Percentiles rank a stretch among this genome's conserved stretches.
Conservation (phyloP, 2,888 invertebrate species). For the Troides aeacus region DNA sequence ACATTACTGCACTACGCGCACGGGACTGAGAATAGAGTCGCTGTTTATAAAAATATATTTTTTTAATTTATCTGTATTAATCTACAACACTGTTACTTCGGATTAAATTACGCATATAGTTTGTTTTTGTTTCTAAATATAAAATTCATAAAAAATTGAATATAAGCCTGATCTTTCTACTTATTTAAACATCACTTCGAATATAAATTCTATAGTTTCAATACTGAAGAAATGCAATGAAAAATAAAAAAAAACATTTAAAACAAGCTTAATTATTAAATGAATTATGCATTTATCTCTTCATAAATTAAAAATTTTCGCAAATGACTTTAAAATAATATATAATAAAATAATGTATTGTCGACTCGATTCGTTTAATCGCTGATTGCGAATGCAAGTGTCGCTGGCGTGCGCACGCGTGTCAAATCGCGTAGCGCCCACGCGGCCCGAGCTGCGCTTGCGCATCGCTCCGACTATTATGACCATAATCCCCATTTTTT, state of each 20-base stretch:
- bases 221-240: too few species aligned
- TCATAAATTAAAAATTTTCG: background rate
- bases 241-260: background rate
- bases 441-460: slow-evolving; percentile 30
- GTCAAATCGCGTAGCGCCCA: slow-evolving; percentile 68
- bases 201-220: too few species aligned
- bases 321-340: background rate
- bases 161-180: too few species aligned
- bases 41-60: slow-evolving; percentile 2
- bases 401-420: slow-evolving; percentile 60
- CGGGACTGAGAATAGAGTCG: slow-evolving; percentile 50
- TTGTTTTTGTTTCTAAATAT: too few species aligned
- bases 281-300: background rate
- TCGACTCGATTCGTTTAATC: slow-evolving; percentile 37
- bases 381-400: slow-evolving; percentile 67
- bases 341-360: slow-evolving; percentile 4
- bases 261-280: background rate
- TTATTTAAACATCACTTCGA: too few species aligned
- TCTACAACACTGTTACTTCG: background rate
- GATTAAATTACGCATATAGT: background rate
- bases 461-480: slow-evolving; percentile 32
- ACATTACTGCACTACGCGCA: slow-evolving; percentile 57
- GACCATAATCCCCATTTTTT: slow-evolving; percentile 15
- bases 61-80: background rate
- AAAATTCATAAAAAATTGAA: too few species aligned